Conservation (phyloP, 2,888 invertebrate species). For the Tridacna gigas region DNA sequence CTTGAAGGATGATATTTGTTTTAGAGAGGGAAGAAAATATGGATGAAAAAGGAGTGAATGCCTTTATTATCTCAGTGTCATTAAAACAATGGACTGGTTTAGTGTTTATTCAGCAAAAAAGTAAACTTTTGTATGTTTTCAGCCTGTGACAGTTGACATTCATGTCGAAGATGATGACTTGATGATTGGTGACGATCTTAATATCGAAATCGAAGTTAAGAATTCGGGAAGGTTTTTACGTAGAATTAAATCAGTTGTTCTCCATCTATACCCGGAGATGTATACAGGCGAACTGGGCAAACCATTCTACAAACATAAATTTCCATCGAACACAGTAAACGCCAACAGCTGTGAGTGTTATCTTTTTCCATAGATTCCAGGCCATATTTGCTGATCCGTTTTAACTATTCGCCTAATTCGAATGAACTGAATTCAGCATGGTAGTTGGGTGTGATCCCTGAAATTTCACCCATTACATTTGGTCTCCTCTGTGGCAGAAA, state of each 20-base stretch:
- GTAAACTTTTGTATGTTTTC: background rate
- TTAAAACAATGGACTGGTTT: no score
- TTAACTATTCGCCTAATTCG: no score
- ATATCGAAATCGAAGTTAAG: slow-evolving; percentile 20
- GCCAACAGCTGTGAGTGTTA: slow-evolving; percentile 2
- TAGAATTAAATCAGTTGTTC: background rate
- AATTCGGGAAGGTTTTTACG: slow-evolving; percentile 10
- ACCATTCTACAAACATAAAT: slow-evolving; percentile 4
- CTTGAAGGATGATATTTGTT: no score
- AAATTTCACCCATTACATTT: no score
- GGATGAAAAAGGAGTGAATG: no score
- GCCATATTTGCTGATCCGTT: no score
- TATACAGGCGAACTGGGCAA: slow-evolving; percentile 29
- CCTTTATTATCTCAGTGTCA: no score
- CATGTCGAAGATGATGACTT: slow-evolving; percentile 8
- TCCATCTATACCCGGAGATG: background rate
- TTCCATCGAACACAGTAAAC: background rate
- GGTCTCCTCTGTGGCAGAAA: no score
- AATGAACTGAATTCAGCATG: background rate
- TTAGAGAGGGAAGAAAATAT: no score
- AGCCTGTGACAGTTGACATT: slow-evolving; percentile 19
- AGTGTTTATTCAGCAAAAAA: no score
- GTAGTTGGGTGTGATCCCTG: no score
- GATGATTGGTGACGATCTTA: slow-evolving; percentile 33
- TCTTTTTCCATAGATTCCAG: background rate